phyloP scores from a whole-genome alignment of 2,797 vertebrate genomes.

The Delichon dasypus region DNA sequence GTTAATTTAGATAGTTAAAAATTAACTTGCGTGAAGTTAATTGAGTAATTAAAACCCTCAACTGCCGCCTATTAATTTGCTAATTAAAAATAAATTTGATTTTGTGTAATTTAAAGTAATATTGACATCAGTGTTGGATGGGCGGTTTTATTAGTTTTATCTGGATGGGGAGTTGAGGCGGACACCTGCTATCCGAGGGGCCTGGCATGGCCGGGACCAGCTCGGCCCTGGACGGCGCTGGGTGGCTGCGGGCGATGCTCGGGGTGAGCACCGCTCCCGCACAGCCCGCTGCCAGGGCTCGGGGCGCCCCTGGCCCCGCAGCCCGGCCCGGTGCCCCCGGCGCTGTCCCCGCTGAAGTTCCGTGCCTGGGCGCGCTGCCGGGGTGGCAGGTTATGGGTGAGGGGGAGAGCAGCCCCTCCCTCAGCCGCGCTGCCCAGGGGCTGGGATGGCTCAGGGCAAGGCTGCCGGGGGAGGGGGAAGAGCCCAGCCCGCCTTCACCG shows the following conservation, averaged over 20 bases:
- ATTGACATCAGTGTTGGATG: conserved; percentile 97
- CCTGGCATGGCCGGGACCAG: neutral
- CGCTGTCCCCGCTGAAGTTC: neutral
- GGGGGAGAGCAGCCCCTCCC: neutral
- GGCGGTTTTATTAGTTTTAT: conserved; percentile 91
- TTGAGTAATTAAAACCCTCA: conserved; percentile 99
- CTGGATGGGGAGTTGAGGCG: conserved; percentile 77
- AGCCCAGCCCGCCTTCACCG: neutral
- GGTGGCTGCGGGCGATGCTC: neutral
- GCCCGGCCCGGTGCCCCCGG: neutral
- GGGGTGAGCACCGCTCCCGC: too few relatives aligned
- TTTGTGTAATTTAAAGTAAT: conserved; percentile 97
- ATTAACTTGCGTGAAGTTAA: conserved; percentile 99
- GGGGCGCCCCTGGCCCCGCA: neutral
- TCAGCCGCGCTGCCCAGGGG: neutral
- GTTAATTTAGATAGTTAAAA: conserved; percentile 99
- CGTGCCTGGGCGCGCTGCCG: rapidly evolving
- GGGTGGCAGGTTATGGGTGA: neutral
- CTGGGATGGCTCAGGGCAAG: neutral
- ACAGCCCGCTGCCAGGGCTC: neutral
- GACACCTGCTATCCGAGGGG: conserved; percentile 59
- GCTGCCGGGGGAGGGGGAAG: rapidly evolving
- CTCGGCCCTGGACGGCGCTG: neutral
- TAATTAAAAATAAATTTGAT: conserved; percentile 99
- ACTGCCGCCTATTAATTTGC: conserved; percentile 99